These are phyloP conservation scores for Atrichornis clamosus DNA, from an alignment of 2,113 vertebrate species.

Conservation along the genomic window DNA sequence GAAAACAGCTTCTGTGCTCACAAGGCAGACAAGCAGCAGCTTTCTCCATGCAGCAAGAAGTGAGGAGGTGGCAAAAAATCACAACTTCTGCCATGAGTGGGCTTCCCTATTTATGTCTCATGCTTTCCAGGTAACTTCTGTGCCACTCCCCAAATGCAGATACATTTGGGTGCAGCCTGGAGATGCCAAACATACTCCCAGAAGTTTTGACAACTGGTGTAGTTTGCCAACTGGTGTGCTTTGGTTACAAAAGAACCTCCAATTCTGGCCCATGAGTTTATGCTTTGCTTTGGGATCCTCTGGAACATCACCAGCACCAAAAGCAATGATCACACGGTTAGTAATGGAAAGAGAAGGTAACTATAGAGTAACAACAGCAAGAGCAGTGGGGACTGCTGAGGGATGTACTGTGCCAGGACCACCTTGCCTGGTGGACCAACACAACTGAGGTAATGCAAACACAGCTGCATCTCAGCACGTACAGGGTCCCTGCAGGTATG, in stretches of 20 bases:
- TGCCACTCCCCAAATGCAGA: neutral
- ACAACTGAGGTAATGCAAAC: too few relatives aligned
- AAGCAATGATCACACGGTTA: accelerated
- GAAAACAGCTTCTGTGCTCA: neutral
- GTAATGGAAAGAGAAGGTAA: neutral
- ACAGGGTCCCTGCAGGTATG: accelerated
- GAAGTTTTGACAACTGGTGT: neutral
- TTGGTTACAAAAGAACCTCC: neutral
- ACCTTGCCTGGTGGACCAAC: neutral
- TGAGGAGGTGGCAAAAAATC: neutral
- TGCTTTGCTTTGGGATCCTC: neutral
- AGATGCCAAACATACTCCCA: neutral
- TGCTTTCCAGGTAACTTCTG: neutral
- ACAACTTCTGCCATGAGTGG: neutral
- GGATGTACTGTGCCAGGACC: neutral
- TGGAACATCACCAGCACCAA: neutral
- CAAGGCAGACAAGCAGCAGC: neutral
- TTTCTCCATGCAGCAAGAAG: neutral
- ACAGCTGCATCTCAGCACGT: neutral
- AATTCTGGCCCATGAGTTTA: neutral
- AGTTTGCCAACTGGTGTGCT: neutral
- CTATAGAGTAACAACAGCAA: neutral
- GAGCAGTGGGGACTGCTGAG: neutral
- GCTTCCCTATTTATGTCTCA: neutral
- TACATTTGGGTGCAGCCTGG: neutral